phyloP scores from a whole-genome alignment of 2,797 vertebrate species.

The Scolopax rusticola region DNA sequence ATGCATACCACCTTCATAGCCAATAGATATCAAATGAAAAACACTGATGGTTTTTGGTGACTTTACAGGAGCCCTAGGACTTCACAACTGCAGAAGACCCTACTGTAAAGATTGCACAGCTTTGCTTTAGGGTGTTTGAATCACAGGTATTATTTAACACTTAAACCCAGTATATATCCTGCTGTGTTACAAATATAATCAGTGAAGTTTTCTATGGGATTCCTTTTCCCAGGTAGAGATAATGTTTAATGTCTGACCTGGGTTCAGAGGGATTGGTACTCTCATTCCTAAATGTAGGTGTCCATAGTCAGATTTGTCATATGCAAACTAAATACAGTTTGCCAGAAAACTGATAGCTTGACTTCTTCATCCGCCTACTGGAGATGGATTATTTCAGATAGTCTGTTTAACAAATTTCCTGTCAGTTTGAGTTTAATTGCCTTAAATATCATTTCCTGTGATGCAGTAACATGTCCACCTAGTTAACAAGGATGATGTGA shows the following conservation, averaged over 20 bases:
- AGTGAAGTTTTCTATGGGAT: not conserved
- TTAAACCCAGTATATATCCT: not conserved
- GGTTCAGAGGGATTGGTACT: not conserved
- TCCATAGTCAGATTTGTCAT: not conserved
- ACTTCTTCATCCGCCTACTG: not conserved
- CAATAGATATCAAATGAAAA: not conserved
- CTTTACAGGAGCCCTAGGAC: not conserved
- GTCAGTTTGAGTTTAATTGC: not conserved
- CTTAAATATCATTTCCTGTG: conserved; percentile 12
- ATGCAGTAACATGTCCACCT: conserved; percentile 9
- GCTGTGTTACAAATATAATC: not conserved
- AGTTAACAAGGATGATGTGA: not conserved
- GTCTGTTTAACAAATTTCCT: conserved; percentile 12
- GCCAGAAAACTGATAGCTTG: not conserved
- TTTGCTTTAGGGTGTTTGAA: not conserved
- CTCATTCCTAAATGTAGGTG: not conserved
- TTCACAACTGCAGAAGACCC: not conserved
- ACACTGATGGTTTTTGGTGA: rapidly evolving
- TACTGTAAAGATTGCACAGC: rapidly evolving
- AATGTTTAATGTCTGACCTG: not conserved
- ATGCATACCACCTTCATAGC: not conserved
- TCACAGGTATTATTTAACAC: not conserved
- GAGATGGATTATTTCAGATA: not conserved
- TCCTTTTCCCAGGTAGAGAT: not conserved
- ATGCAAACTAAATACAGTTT: not conserved